A percentile compares a stretch with the other conserved stretches of the same genome.
These are phyloP conservation scores for Dryadula phaetusa DNA, from an alignment of 2,888 invertebrate species.

Conservation along the genomic window DNA sequence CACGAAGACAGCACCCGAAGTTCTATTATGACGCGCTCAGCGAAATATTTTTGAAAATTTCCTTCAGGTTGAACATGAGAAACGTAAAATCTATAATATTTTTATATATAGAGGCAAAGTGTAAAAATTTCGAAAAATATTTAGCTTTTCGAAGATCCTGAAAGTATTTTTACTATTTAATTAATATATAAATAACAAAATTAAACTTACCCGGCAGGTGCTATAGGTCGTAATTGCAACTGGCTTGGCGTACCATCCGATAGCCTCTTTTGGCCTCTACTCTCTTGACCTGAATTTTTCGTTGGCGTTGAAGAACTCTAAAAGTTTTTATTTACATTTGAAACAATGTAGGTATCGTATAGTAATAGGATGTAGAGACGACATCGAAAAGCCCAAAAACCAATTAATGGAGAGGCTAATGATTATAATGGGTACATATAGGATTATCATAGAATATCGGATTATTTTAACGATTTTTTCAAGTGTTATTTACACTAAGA, in stretches of 20 bases:
- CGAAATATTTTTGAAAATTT: conserved; percentile 1
- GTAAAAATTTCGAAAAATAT: conserved; percentile 19
- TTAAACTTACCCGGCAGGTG: conserved; percentile 75
- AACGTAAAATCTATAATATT: too few relatives aligned
- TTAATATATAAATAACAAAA: not conserved
- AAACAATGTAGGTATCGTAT: too few relatives aligned
- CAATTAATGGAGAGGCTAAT: conserved; percentile 36
- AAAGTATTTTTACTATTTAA: conserved; percentile 15
- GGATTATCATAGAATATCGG: conserved; percentile 6
- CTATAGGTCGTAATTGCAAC: conserved; percentile 74
- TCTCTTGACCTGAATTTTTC: conserved; percentile 68
- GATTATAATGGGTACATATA: conserved; percentile 6
- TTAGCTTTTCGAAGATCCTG: conserved; percentile 17
- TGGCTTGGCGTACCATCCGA: conserved; percentile 79
- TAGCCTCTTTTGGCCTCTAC: conserved; percentile 73
- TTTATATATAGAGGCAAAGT: not conserved
- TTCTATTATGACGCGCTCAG: not conserved
- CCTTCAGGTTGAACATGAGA: too few relatives aligned
- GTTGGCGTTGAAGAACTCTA: conserved; percentile 66
- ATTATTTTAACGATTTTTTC: not conserved
- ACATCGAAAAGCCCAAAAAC: conserved; percentile 40
- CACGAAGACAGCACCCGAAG: conserved; percentile 7
- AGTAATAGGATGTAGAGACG: conserved; percentile 15
- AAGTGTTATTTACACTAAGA: too few relatives aligned
- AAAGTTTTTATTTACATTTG: conserved; percentile 46